Conservation (phyloP, 2,113 vertebrate genomes). For the Origma solitaria region DNA sequence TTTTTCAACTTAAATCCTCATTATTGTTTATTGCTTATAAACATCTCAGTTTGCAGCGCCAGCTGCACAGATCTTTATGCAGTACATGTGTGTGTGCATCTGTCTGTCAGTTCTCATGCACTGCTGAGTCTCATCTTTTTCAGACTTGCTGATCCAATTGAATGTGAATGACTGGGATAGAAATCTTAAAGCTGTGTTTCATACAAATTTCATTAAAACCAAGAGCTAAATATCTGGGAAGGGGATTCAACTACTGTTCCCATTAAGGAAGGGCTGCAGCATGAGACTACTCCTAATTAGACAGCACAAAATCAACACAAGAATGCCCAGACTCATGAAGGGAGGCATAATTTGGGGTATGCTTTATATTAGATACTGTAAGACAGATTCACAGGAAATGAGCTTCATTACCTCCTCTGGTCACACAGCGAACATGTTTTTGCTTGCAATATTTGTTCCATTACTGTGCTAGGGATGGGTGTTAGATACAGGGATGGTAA, state of each 20-base stretch:
- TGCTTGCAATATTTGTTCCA: slow-evolving; percentile 33
- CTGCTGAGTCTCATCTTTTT: not conserved
- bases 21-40: not conserved
- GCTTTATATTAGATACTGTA: not conserved
- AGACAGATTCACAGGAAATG: slow-evolving; percentile 38
- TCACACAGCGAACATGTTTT: slow-evolving; percentile 31
- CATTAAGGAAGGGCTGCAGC: not conserved
- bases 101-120: not conserved
- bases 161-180: not conserved
- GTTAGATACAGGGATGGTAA: slow-evolving; percentile 13
- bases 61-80: not conserved
- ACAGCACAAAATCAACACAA: not conserved
- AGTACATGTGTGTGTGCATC: not conserved
- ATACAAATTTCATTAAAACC: not conserved
- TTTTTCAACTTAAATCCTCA: not conserved
- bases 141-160: not conserved
- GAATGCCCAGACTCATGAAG: not conserved
- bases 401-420: slow-evolving; percentile 41
- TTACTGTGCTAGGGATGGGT: slow-evolving; percentile 34
- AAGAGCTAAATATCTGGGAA: not conserved
- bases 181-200: not conserved
- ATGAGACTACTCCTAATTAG: not conserved
- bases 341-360: not conserved
- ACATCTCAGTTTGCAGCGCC: not conserved
- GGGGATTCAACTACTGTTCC: not conserved